phyloP scores from a whole-genome alignment of 2,797 vertebrate species.

The Sphenopsis melanotis region DNA sequence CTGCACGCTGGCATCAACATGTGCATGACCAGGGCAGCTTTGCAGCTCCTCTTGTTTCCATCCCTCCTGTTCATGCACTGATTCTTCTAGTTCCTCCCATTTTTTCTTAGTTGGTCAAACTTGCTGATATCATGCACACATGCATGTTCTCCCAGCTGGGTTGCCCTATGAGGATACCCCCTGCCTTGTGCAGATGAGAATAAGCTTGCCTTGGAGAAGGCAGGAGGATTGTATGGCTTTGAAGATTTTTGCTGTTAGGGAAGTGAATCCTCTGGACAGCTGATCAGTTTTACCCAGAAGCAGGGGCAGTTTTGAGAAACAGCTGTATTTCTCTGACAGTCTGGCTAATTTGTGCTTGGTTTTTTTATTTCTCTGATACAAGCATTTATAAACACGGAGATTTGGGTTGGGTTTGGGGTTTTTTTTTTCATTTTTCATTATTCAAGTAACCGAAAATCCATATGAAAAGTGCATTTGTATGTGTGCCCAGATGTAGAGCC shows the following conservation, averaged over 20 bases:
- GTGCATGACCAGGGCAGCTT: neutral
- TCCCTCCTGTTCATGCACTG: neutral
- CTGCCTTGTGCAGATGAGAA: neutral
- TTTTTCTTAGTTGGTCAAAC: neutral
- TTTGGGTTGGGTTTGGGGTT: fast-evolving
- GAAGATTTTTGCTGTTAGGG: neutral
- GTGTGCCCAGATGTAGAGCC: conserved; percentile 3
- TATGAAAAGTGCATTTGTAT: neutral
- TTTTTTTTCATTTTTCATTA: neutral
- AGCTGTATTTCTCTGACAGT: neutral
- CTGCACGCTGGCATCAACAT: fast-evolving
- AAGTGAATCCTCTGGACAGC: neutral
- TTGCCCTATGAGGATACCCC: neutral
- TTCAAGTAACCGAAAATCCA: conserved; percentile 24
- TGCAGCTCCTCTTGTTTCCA: neutral
- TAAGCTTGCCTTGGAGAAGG: neutral
- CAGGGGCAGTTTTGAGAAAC: neutral
- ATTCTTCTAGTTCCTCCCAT: neutral
- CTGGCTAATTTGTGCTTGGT: neutral
- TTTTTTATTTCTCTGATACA: neutral
- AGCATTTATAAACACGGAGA: neutral
- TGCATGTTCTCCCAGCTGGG: fast-evolving
- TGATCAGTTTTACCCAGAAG: neutral
- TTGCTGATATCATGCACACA: fast-evolving
- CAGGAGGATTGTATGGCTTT: neutral